Conservation (phyloP, 2,797 vertebrate species). For the Schizothorax lantsangensis region DNA sequence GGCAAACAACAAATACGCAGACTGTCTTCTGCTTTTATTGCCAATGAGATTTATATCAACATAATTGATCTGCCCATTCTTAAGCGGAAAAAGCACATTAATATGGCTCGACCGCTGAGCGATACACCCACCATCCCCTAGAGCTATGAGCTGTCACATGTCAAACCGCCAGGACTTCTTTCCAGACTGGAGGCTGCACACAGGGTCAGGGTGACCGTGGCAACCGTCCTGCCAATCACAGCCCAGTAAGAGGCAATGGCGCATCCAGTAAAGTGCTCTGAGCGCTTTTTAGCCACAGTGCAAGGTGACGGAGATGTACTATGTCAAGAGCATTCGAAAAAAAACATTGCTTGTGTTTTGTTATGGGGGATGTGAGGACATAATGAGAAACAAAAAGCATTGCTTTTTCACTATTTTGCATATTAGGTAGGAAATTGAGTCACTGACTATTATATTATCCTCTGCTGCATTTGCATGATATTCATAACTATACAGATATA, state of each 20-base stretch:
- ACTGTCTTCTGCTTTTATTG: constrained; percentile 43
- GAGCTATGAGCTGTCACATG: constrained; percentile 44
- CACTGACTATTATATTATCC: not conserved
- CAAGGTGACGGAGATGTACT: constrained; percentile 40
- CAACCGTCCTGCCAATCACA: constrained; percentile 50
- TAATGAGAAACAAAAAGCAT: not conserved
- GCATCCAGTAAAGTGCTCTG: constrained; percentile 20
- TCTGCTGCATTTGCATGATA: not conserved
- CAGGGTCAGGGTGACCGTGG: constrained; percentile 54
- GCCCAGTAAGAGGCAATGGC: constrained; percentile 27
- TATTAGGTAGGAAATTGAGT: not conserved
- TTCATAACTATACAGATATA: not conserved
- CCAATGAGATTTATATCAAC: constrained; percentile 44
- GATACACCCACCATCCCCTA: constrained; percentile 32
- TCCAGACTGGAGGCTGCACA: constrained; percentile 44
- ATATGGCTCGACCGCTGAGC: constrained; percentile 14
- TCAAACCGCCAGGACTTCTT: constrained; percentile 32
- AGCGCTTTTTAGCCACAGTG: constrained; percentile 18
- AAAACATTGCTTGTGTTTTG: not conserved
- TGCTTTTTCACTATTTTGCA: not conserved
- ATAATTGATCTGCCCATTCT: constrained; percentile 49
- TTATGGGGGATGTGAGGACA: constrained; percentile 3
- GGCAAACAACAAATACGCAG: constrained; percentile 27
- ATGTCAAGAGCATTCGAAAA: constrained; percentile 14
- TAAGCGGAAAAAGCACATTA: constrained; percentile 27